Base-by-base conservation (phyloP, 1,140 invertebrate species). In the Drosophila prosaltans region DNA sequence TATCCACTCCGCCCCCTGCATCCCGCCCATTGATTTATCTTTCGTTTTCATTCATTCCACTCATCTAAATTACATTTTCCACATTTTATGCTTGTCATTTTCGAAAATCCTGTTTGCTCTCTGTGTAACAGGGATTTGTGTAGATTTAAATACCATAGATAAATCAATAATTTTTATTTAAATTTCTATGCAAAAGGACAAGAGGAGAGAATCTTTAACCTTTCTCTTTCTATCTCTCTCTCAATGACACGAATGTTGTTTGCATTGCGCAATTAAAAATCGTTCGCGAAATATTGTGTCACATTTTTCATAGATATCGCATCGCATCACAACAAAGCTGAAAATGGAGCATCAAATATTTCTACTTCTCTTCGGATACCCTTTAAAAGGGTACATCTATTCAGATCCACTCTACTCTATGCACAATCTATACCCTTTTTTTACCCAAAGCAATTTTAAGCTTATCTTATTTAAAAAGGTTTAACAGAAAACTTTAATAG, bases 131-230 rank as follows among this genome's bases (percentile, higher is more conserved):
- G 16, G 32, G 57, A 59, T 59, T 59, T 59, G 57, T 59, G 32
- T 59, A 24, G 45, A 59, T 59, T 59, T 59, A 59, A 59, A 39
- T 59, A 59, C 57, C 57, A 64, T 28, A 64, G 43, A 64, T 64
- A 64, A 64, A 64, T 64, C 62, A 64, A 64, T 64, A 64, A 51
- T 64, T 64, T 45, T 45, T 43, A 48, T 48, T 48, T 48, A 45
- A 48, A 64, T 64, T 64, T 64, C 40, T 51, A 64, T 54, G 40
- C 45, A 36, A 36, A 36, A 36, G 32, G 6, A 8, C 1, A n/a
- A 10, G 21, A 24, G 45, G 10, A 40, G 28, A 4, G 28, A 30
- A 30, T 30, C 28, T 30, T 30, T 30, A 30, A 8, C 3, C 16
- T 51, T 51, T 3, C 21, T 24, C 6, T 10, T 8, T 24, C 5